Evolutionary conservation across 2,113 vertebrate species (phyloP).

Genomic region (Lycocorax pyrrhopterus): DNA sequence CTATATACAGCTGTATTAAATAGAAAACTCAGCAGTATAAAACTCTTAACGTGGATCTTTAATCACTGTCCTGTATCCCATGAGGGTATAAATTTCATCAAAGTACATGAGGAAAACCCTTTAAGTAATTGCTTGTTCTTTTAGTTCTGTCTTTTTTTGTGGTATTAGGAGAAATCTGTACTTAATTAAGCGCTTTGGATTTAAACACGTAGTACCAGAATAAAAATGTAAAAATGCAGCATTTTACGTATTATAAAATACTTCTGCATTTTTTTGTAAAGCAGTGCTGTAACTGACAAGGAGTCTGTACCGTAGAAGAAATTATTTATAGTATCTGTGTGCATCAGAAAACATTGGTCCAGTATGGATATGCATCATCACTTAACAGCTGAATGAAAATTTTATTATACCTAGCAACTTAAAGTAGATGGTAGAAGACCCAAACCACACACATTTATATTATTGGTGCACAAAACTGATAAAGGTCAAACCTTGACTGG

Average conservation of each 20-base stretch:
- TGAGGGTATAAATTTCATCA: background rate
- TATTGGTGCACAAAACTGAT: background rate
- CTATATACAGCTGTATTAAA: background rate
- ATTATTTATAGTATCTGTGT: background rate
- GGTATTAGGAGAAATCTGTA: background rate
- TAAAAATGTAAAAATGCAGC: background rate
- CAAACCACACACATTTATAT: background rate
- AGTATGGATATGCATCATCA: background rate
- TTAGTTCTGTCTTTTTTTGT: background rate
- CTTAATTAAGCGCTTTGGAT: background rate
- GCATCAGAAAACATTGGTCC: background rate
- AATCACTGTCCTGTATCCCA: background rate
- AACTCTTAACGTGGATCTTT: background rate
- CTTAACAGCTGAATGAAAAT: background rate
- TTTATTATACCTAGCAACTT: background rate
- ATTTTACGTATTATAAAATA: background rate
- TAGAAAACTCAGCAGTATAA: background rate
- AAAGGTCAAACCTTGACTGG: background rate
- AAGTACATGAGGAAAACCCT: background rate
- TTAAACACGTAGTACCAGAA: background rate
- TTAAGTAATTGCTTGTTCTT: background rate
- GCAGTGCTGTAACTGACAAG: background rate
- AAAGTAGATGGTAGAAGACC: background rate
- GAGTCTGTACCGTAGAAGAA: background rate
- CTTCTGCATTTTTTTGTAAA: background rate